Evolutionary conservation across 2,797 vertebrate genomes (phyloP).

Genomic region (Telmatherina bonti): DNA sequence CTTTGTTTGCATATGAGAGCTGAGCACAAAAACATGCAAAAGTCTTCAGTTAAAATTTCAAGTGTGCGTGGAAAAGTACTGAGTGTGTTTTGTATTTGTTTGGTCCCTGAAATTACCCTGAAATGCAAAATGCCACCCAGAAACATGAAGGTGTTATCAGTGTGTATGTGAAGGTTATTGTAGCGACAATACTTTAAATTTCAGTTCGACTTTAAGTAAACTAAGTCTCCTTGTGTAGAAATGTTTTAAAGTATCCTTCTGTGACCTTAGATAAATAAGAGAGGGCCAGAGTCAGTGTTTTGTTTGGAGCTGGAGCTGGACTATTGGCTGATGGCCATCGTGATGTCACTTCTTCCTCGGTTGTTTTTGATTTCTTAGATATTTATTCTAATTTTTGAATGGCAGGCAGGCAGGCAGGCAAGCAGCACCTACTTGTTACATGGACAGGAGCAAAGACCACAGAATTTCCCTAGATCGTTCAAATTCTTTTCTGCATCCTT

Average conservation of each 20-base stretch:
- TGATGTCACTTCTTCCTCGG: conserved; percentile 78
- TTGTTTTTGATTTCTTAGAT: conserved; percentile 40
- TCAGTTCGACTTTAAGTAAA: conserved; percentile 41
- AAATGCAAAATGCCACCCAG: neutral
- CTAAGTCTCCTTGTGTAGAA: neutral
- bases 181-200: neutral
- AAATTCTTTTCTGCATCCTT: conserved; percentile 99
- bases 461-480: conserved; percentile 99
- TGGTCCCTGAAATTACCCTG: too few relatives aligned
- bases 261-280: conserved; percentile 47
- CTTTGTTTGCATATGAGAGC: neutral
- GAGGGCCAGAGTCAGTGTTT: conserved; percentile 37
- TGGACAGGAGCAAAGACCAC: conserved; percentile 99
- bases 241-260: conserved; percentile 84
- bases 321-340: conserved; percentile 68
- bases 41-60: too few relatives aligned
- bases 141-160: neutral
- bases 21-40: neutral
- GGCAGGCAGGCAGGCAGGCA: conserved; percentile 93
- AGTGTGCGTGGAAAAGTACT: neutral
- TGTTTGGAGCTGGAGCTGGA: conserved; percentile 61
- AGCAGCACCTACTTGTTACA: conserved; percentile 99
- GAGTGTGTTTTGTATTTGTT: too few relatives aligned
- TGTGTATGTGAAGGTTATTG: neutral
- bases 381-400: conserved; percentile 63